Evolutionary conservation across 2,888 invertebrate species (phyloP), one percentile per base, ranked within the genome.

Genomic region (Epirrita christyi): DNA sequence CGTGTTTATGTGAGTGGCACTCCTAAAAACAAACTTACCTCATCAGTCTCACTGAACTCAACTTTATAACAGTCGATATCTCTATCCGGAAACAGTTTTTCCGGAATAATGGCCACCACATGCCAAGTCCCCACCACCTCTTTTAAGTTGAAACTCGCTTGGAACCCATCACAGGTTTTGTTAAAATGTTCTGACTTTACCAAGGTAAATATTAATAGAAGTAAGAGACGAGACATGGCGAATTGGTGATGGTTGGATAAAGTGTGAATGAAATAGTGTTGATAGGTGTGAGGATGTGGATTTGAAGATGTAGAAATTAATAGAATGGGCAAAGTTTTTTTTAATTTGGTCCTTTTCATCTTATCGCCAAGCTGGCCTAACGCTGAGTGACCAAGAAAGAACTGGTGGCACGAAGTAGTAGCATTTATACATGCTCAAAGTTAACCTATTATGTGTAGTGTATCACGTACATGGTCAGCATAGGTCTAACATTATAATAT

Each of bases 41-140:
- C 83, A 66, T 90, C 90, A 46, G 81, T 81, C 56, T 91, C 90
- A 63, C 86, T 86, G 28, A 89, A 83, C 9, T 88, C 89, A 55
- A 88, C 85, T 38, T 72, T 75, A 58, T 84, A 86, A 63, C 90
- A 90, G 0, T 76, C 73, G 1, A 89, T 69, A 7, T 80, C 75
- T 32, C 78, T 78, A 10, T 86, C 80, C 10, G 86, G 86, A 51
- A 85, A 88, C 52, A 78, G 50, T n/a, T 78, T 83, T 28, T 82
- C 87, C 0, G 90, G 90, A 40, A 89, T 78, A 0, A 89, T 78
- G 0, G 86, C 88, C 0, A 86, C 88, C 7, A 86, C 86, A 34
- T 86, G 73, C 90, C 90, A 91, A 1, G 73, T 59, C 0, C 89
- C 90, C 0, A 83, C 65, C 2, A 86, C 72, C 40, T 76, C 75